Evolutionary conservation across 2,888 invertebrate species (phyloP), one percentile per base, ranked within the genome.

Genomic region (Hyles lineata): DNA sequence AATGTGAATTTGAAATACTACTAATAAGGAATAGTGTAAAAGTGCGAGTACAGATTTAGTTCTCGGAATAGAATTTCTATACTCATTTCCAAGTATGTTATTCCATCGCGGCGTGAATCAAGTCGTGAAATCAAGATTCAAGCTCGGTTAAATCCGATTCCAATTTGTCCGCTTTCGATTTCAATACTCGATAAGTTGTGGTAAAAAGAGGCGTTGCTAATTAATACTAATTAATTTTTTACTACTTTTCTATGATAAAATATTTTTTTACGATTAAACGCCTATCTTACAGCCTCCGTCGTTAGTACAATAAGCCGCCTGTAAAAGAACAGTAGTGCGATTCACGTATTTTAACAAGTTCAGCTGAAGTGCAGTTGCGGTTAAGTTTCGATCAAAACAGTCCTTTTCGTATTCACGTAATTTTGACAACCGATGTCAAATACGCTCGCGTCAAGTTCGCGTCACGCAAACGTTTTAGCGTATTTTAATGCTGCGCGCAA

Each of bases 51-150:
- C 55, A 8, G n/a, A 55, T 55, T 55, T 17, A 7, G n/a, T 55
- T 55, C n/a, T 55, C 7, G 15, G 55, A 55, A 55, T n/a, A 55
- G n/a, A 17, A n/a, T 55, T 55, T 55, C 55, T 55, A 43, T 43
- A 43, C n/a, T 55, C 19, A n/a, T 15, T 55, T 55, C 55, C 55
- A n/a, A 55, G 55, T 55, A 55, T 55, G 55, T 55, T 55, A 55
- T 55, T 55, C 55, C 17, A 55, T n/a, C 55, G 55, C 55, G 17
- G n/a, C n/a, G 55, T 55, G 15, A 43, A 43, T 55, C 55, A n/a
- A n/a, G n/a, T 55, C 55, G 55, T 55, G 55, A 55, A 55, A 55
- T 55, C 55, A 55, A 55, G 55, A 55, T 55, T 55, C 55, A 55
- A 55, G 55, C 55, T 55, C 55, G n/a, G 55, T n/a, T 55, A n/a